Base-by-base conservation (phyloP, 2,797 vertebrate genomes). In the Coranthus polyacanthus region DNA sequence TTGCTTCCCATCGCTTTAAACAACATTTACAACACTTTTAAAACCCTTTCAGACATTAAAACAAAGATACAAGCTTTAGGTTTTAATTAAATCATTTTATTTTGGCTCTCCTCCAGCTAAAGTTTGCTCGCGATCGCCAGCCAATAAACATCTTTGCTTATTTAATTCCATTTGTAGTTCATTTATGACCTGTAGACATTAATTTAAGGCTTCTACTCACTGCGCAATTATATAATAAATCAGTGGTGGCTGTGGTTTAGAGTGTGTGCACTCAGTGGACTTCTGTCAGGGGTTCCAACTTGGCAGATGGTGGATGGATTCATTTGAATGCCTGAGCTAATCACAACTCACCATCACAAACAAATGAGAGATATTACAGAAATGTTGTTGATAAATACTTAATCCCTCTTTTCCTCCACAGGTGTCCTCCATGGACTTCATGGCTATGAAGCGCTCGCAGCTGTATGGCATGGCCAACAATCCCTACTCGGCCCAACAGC, bases 391-490 rank as follows among this genome's bases (percentile, higher is more conserved):
- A 39, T 34, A 1, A 11, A 16, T 65, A 17, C 32, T 77, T 49
- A 57, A 80, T 68, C 52, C 0, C 0, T 62, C 37, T 41, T 47
- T 16, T 81, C 55, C 55, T 65, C 76, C 70, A 34, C 92, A 98
- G 97, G 96, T 96, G 82, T 95, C 93, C 49, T 94, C 96, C 12
- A 96, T 98, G 96, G 96, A 98, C 78, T 96, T 97, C 62, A 95
- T 97, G 95, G 94, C 95, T 46, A 97, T 98, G 95, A 98, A 97
- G 93, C 95, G 97, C 62, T 96, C 96, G 4, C 96, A 97, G 88
- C 79, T 98, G 68, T 98, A 97, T 9, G 92, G 95, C 82, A 95
- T 97, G 94, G 91, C 94, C 86, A 94, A 90, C 90, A 96, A 91
- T 80, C 96, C 96, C 15, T 97, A 98, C 81, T 90, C 96, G 1